phyloP scores from a whole-genome alignment of 1,140 invertebrate genomes.

The Galleria mellonella region DNA sequence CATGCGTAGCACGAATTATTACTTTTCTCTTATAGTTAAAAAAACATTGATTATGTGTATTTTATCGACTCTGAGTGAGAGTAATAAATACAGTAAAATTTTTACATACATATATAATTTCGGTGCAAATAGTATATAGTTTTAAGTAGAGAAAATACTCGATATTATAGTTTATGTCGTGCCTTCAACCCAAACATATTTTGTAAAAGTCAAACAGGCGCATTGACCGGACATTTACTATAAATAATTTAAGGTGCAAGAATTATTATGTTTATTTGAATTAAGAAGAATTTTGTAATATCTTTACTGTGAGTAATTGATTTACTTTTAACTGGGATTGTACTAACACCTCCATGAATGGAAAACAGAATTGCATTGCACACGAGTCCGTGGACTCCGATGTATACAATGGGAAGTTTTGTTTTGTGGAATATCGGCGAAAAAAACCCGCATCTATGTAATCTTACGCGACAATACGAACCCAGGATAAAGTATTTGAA shows the following conservation, averaged over 20 bases:
- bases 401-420: no score
- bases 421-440: no score
- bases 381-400: no score
- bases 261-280: conserved; percentile 15
- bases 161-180: conserved; percentile 12
- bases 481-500: conserved; percentile 5
- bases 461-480: not conserved
- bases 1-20: conserved; percentile 11
- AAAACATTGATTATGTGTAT: conserved; percentile 2
- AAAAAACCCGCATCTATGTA: not conserved
- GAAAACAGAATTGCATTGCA: no score
- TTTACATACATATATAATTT: conserved; percentile 7
- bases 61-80: not conserved
- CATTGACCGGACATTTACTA: not conserved
- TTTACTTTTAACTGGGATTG: conserved; percentile 6
- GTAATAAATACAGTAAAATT: not conserved
- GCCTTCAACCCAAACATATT: conserved; percentile 15
- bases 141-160: conserved; percentile 16
- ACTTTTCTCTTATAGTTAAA: not conserved
- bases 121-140: conserved; percentile 11
- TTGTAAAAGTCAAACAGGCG: conserved; percentile 10
- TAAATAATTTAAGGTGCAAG: conserved; percentile 6
- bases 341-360: no score
- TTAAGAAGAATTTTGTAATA: conserved; percentile 18
- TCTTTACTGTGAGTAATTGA: conserved; percentile 17